Base-by-base conservation (phyloP, 2,797 vertebrate species). In the Eospalax fontanierii region DNA sequence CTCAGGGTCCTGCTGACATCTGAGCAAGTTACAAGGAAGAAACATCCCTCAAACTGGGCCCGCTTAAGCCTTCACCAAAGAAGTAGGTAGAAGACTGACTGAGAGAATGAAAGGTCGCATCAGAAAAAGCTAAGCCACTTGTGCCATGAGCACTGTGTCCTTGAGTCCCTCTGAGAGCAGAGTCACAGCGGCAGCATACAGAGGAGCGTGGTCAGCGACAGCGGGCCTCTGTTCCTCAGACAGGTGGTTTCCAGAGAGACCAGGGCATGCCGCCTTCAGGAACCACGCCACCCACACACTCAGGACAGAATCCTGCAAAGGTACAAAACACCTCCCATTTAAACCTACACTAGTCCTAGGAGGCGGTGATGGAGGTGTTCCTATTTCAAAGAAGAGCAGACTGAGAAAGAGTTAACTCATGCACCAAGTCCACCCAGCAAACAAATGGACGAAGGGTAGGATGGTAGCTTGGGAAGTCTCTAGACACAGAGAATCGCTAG, bases 231-330 rank as follows among this genome's bases (percentile, higher is more conserved):
- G 65, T 82, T 74, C 87, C 35, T 43, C 15, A 0, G 0, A 33
- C 28, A 1, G 18, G 30, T 26, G 26, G 33, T 93, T 91, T 93
- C 71, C 71, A 28, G 50, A 74, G 90, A 63, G n/a, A 43, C 16
- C 38, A 59, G 66, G 11, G 26, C 14, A 1, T 0, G 10, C 54
- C 12, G 73, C 63, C 68, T 82, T 59, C 38, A n/a, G 54, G 28
- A 57, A 86, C 73, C 14, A 68, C 1, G 26, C 61, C 9, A 4
- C 38, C 14, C 12, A 1, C 28, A 30, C 6, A 16, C 94, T 22
- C 0, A 0, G 7, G 21, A 50, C 19, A 61, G 1, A 4, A 1
- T 22, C 3, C 24, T n/a, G 33, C 21, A 6, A 33, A 14, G 40
- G 86, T 59, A 5, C 70, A 22, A n/a, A 57, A 40, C 38, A 59